Conservation (phyloP, 2,113 vertebrate species). For the Emydocephalus ijimae region DNA sequence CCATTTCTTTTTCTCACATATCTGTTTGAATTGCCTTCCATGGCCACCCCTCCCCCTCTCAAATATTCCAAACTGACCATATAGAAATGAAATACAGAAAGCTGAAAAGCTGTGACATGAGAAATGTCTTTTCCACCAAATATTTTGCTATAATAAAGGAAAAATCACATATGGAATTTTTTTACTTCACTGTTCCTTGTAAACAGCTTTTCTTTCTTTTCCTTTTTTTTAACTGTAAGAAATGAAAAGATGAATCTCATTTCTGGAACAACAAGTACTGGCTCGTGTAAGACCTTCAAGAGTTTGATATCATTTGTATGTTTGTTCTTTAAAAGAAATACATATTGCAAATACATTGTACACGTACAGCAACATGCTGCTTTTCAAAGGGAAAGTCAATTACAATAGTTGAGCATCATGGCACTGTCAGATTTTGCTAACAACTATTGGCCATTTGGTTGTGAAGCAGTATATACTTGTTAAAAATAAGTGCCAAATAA, state of each 20-base stretch:
- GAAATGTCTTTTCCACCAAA: constrained; percentile 2
- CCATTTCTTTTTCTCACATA: not conserved
- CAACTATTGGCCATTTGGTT: not conserved
- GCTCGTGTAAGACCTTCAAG: constrained; percentile 24
- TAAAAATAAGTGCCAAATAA: not conserved
- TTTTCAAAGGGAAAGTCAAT: constrained; percentile 26
- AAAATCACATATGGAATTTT: constrained; percentile 40
- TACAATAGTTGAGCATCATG: constrained; percentile 14
- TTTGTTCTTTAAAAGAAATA: constrained; percentile 37
- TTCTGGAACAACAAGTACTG: constrained; percentile 42
- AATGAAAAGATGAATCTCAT: constrained; percentile 33
- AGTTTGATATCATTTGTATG: constrained; percentile 42
- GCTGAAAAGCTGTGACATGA: constrained; percentile 29
- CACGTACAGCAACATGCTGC: constrained; percentile 8
- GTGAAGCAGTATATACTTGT: not conserved
- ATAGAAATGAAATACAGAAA: not conserved
- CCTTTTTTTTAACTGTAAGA: constrained; percentile 37
- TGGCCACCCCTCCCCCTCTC: not conserved
- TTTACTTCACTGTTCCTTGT: constrained; percentile 27
- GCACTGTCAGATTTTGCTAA: constrained; percentile 26
- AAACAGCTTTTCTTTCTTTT: constrained; percentile 48
- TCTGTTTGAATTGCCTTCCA: not conserved
- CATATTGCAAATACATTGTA: not conserved
- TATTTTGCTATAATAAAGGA: constrained; percentile 9
- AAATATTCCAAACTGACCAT: not conserved